Evolutionary conservation across 2,113 vertebrate genomes (phyloP), one percentile per base, ranked within the genome.

Genomic region (Rhynchomys soricoides): DNA sequence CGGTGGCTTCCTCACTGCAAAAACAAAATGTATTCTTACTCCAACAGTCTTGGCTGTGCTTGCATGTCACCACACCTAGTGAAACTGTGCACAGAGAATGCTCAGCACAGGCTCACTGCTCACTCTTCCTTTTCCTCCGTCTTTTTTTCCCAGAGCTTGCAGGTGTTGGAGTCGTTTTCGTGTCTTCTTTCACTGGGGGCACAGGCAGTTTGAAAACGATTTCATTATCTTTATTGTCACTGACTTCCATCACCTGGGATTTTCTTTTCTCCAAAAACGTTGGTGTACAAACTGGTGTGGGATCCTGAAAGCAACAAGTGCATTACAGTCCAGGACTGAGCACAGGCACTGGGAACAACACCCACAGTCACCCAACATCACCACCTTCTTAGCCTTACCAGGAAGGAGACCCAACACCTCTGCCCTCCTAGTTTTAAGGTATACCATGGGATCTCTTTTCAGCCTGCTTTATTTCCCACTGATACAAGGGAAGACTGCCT

Each of bases 251-350:
- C 19, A 90, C 98, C 82, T 98, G 94, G 70, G 98, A 98, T 96
- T 99, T 99, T 96, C 99, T 99, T 97, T 96, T 99, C 97, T 99
- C 99, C 7, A 99, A 97, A 95, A 99, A 96, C 0, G 99, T 97
- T 26, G 99, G 99, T 21, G 99, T 99, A 97, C 99, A 99, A 81
- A 99, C 98, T 0, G 99, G 99, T 4, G 99, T 99, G 62, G 97
- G 70, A 48, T 98, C 99, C 99, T 99, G 97, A 57, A 90, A 83
- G 64, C 26, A 93, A 88, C 0, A 90, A 31, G 55, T 57, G 70
- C 34, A 82, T 40, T 43, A 6, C 5, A 52, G 86, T 3, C 66
- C 64, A 79, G 15, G 82, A 73, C 52, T 1, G 12, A 40, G 37
- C 37, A 52, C 31, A 48, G 45, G 3, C 10, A 64, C 5, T 5